A percentile compares a stretch with the other conserved stretches of the same genome.
These are phyloP conservation scores for Eupeodes latifasciatus DNA, from an alignment of 2,888 invertebrate species.

Conservation along the genomic window DNA sequence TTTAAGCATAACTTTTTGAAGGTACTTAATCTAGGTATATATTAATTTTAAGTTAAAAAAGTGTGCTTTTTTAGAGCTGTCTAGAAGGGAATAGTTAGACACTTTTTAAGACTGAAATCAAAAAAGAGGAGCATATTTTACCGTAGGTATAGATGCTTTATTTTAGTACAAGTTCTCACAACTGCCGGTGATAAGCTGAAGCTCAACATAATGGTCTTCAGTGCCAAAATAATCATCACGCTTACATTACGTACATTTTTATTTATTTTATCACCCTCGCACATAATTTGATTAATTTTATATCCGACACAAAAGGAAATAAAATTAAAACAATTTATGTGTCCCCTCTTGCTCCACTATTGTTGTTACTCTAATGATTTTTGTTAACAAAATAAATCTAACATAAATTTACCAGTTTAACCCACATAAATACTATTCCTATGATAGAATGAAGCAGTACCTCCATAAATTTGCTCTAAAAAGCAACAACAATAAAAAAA, in stretches of 20 bases:
- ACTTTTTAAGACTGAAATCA: no score
- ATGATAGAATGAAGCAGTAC: constrained; percentile 22
- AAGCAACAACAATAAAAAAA: background rate
- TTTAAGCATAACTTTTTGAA: no score
- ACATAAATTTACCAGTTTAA: constrained; percentile 64
- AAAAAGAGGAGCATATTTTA: no score
- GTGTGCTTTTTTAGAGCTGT: no score
- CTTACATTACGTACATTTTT: background rate
- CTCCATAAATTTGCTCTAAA: background rate
- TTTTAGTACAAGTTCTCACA: no score
- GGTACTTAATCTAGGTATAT: no score
- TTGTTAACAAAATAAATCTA: constrained; percentile 45
- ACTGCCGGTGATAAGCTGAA: no score
- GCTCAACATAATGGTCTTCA: background rate
- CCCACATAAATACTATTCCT: constrained; percentile 38
- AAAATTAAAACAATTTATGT: constrained; percentile 27
- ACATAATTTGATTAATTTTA: background rate
- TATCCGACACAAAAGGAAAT: background rate
- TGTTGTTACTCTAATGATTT: background rate
- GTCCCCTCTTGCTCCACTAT: background rate
- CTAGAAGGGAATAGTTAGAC: no score
- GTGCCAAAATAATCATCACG: background rate
- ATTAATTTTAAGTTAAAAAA: no score
- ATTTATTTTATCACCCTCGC: background rate
- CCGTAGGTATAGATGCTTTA: no score